These are phyloP conservation scores for Boloria selene DNA, from an alignment of 2,888 invertebrate species.

Conservation along the genomic window DNA sequence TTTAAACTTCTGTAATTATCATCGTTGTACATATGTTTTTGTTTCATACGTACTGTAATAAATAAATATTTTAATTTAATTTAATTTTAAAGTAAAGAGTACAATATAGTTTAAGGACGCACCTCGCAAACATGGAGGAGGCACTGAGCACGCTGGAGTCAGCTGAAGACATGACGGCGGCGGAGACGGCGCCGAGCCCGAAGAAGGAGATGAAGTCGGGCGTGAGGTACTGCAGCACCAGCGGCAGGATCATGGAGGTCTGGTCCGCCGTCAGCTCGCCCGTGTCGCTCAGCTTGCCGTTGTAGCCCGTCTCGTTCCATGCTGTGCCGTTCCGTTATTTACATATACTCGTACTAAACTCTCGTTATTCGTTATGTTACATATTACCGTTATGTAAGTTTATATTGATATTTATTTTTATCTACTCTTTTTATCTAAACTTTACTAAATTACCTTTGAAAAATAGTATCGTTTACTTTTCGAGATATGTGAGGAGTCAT, in stretches of 20 bases:
- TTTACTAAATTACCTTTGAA: too few species aligned
- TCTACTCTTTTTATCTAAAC: not conserved
- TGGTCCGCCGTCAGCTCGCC: slow-evolving; percentile 88
- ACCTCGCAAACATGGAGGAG: slow-evolving; percentile 98
- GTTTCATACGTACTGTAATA: too few species aligned
- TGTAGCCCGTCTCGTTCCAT: slow-evolving; percentile 97
- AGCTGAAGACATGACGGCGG: slow-evolving; percentile 99
- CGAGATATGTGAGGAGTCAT: too few species aligned
- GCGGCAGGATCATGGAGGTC: slow-evolving; percentile 97
- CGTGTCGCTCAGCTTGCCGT: slow-evolving; percentile 82
- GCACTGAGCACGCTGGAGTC: slow-evolving; percentile 99
- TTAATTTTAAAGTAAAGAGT: too few species aligned
- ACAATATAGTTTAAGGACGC: not conserved
- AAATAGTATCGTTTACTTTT: too few species aligned
- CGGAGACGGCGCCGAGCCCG: slow-evolving; percentile 98
- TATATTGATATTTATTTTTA: too few species aligned
- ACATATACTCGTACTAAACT: too few species aligned
- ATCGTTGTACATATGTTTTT: too few species aligned
- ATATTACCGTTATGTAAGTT: too few species aligned
- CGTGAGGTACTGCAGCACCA: slow-evolving; percentile 98
- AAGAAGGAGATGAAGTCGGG: slow-evolving; percentile 98
- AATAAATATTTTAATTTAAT: too few species aligned
- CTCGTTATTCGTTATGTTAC: too few species aligned
- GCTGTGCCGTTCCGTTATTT: slow-evolving; percentile 77
- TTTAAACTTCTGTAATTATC: too few species aligned